phyloP scores from a whole-genome alignment of 2,797 vertebrate species.

The Heteromormyrus szaboi region DNA sequence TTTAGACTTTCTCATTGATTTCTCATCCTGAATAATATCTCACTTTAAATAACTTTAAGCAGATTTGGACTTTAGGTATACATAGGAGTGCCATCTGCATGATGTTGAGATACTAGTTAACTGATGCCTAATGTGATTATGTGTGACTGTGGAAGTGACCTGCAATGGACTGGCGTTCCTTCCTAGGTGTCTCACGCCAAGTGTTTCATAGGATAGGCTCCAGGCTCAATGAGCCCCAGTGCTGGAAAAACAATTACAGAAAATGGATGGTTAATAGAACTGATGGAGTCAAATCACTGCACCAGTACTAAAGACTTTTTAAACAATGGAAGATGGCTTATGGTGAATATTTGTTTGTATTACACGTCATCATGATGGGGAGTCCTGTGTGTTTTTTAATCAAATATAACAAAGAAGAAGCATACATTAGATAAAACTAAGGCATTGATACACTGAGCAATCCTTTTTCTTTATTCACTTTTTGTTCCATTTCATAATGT shows the following conservation, averaged over 20 bases:
- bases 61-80: background rate
- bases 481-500: slow-evolving; percentile 71
- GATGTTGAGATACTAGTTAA: background rate
- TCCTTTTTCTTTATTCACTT: slow-evolving; percentile 72
- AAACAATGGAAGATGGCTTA: background rate
- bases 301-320: background rate
- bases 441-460: slow-evolving; percentile 66
- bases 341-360: background rate
- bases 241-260: background rate
- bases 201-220: background rate
- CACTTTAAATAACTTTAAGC: background rate
- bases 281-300: background rate
- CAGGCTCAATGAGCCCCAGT: background rate
- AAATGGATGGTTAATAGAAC: background rate
- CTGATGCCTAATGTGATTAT: background rate
- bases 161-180: background rate
- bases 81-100: background rate
- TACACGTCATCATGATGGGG: background rate
- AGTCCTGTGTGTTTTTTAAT: background rate
- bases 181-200: background rate
- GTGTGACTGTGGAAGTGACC: background rate
- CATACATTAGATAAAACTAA: slow-evolving; percentile 32
- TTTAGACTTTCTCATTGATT: background rate
- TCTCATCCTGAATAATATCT: background rate
- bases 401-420: background rate